These are phyloP conservation scores for Trinorchestia longiramus DNA, from an alignment of 1,140 invertebrate genomes.

Conservation along the genomic window DNA sequence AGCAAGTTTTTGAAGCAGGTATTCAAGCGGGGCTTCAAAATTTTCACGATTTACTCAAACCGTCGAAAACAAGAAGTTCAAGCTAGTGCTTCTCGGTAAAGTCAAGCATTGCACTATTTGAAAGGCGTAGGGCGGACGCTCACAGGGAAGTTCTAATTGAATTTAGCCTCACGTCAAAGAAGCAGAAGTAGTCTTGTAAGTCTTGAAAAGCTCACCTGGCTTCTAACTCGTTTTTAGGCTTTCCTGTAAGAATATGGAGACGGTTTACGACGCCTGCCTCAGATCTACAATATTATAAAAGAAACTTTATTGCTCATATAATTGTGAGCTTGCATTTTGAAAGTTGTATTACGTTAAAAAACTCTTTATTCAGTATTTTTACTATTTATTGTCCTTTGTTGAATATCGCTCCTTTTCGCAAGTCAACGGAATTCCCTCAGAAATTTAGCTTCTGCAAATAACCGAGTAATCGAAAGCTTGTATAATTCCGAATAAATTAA, in stretches of 20 bases:
- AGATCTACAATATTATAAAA: not conserved
- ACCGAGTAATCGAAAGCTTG: too few species aligned
- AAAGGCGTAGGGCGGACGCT: not conserved
- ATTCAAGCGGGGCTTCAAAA: not conserved
- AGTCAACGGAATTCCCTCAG: not conserved
- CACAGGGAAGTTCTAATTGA: not conserved
- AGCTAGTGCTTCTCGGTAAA: not conserved
- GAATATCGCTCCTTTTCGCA: not conserved
- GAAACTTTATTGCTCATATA: not conserved
- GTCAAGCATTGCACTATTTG: not conserved
- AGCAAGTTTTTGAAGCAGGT: not conserved
- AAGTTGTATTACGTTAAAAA: not conserved
- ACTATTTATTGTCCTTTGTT: not conserved
- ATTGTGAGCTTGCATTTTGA: not conserved
- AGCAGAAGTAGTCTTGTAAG: not conserved
- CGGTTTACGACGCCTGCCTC: not conserved
- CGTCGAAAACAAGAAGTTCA: not conserved
- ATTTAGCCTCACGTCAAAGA: not conserved
- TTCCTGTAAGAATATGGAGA: not conserved
- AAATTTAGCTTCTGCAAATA: too few species aligned
- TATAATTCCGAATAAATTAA: too few species aligned
- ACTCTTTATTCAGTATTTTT: not conserved
- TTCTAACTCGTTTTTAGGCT: not conserved
- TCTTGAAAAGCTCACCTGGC: not conserved
- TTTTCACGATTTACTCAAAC: not conserved